A percentile compares a stretch with the other conserved stretches of the same genome.
These are phyloP conservation scores for Batillaria attramentaria DNA, from an alignment of 1,140 invertebrate species.

Conservation along the genomic window DNA sequence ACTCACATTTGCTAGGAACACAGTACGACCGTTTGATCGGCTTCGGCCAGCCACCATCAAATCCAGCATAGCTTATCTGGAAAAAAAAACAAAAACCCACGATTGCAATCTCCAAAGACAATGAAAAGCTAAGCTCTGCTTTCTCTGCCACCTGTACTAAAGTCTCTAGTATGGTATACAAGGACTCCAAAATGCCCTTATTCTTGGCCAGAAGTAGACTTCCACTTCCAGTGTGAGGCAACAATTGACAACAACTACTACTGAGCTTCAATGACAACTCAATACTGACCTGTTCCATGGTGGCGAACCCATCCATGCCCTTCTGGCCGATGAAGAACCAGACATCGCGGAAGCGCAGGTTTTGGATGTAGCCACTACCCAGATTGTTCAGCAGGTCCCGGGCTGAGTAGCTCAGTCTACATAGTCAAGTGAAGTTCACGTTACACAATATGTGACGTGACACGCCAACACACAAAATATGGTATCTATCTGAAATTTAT, in stretches of 20 bases:
- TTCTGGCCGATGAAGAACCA: constrained; percentile 77
- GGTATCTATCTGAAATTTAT: too few species aligned
- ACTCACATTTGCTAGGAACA: constrained; percentile 65
- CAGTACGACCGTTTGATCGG: constrained; percentile 60
- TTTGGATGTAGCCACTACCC: constrained; percentile 76
- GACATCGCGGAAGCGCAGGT: constrained; percentile 75
- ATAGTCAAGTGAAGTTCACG: not conserved
- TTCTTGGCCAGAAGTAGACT: too few species aligned
- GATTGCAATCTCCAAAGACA: too few species aligned
- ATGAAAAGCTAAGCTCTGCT: too few species aligned
- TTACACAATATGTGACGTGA: not conserved
- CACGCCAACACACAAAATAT: too few species aligned
- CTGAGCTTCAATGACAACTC: too few species aligned
- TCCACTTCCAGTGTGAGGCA: too few species aligned
- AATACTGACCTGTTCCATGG: constrained; percentile 72
- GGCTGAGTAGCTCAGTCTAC: constrained; percentile 61
- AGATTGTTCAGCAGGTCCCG: constrained; percentile 71
- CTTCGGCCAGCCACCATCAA: constrained; percentile 65
- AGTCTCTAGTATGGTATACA: too few species aligned
- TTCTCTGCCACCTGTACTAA: too few species aligned
- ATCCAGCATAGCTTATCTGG: constrained; percentile 66
- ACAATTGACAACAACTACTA: too few species aligned
- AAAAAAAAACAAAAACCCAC: constrained; percentile 52
- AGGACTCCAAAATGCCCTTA: too few species aligned
- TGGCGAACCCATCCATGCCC: constrained; percentile 75